Base-by-base conservation (phyloP, 2,113 vertebrate genomes). In the Stegostoma tigrinum region DNA sequence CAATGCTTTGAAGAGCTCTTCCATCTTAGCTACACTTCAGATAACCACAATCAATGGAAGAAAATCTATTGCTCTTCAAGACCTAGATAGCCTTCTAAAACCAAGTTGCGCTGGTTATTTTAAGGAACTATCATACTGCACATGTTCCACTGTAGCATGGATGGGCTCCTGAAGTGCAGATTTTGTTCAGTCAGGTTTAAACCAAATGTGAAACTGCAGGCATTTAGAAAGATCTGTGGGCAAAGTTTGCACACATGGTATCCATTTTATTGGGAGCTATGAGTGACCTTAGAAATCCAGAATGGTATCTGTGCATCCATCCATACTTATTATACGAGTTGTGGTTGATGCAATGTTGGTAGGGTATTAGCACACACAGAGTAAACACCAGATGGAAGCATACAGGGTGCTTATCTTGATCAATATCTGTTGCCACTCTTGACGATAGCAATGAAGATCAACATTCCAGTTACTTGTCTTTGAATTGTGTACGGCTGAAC, bases 1-100 rank as follows among this genome's bases (percentile, higher is more conserved):
- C 72, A 75, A 70, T 95, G 68, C 72, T 95, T 24, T 95, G 15
- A 75, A 75, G 67, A 48, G 38, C 93, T 72, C 67, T 72, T 34
- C 61, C 61, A 48, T 95, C 94, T 52, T 95, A 52, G 45, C 30
- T 52, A 30, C 12, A 48, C 38, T 38, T 48, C 6, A 95, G 93
- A 48, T 70, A 95, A 70, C 67, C 42, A 96, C 97, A 97, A 97
- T 97, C 97, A 98, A 97, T 98, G 98, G 98, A 98, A 98, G 98
- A 98, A 97, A 87, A 95, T 98, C 97, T 98, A 98, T 98, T 98
- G 98, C 97, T 97, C 96, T 97, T 97, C 97, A 98, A 97, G 97
- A 97, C 97, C 97, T 96, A 96, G 61, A 30, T 30, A 19, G 61
- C 34, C 15, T 14, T 67, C 34, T 87, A 97, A 97, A 97, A 97